Base-by-base conservation (phyloP, 2,888 invertebrate genomes). In the Himalopsyche tibetana region DNA sequence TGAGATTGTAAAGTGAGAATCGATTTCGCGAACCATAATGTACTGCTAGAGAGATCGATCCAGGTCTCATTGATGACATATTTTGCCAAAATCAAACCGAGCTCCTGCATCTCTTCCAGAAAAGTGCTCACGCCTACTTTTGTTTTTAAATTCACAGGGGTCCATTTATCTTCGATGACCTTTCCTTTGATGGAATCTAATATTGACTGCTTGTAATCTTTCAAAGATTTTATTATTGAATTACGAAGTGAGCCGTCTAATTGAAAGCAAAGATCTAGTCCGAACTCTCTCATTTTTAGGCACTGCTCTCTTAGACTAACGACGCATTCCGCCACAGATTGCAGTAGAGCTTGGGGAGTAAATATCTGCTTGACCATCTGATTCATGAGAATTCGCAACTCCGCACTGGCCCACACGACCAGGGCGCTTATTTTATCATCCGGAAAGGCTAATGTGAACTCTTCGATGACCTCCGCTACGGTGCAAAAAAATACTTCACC, bases 231-330 rank as follows among this genome's bases (percentile, higher is more conserved):
- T 79, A 95, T 95, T 82, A 98, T 93, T 0, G 97, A 96, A 15
- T 94, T 94, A 88, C 97, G 94, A 87, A 99, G 92, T 88, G 97
- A 95, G 40, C 97, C 96, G 90, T 99, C 97, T 89, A 99, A 94
- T 91, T 98, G 97, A 91, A 98, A 99, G 89, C 96, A 95, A 86
- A 99, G 93, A 92, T 99, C 99, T 89, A 99, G 94, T 1, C 99
- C 99, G 89, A 95, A 93, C 90, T 95, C 93, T 90, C 94, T 95
- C 90, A 94, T 92, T 89, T 93, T 90, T 88, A 89, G 90, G 89
- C 96, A 97, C 90, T 97, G 96, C 87, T 94, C 94, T 89, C 97
- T 94, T 42, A 98, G 95, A 90, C 96, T 95, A 88, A 96, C 95
- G 45, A 98, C 96, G 91, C 98, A 98, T 90, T 97, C 97, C 8